Evolutionary conservation across 2,113 vertebrate species (phyloP), one percentile per base, ranked within the genome.

Genomic region (Polyodon spathula): DNA sequence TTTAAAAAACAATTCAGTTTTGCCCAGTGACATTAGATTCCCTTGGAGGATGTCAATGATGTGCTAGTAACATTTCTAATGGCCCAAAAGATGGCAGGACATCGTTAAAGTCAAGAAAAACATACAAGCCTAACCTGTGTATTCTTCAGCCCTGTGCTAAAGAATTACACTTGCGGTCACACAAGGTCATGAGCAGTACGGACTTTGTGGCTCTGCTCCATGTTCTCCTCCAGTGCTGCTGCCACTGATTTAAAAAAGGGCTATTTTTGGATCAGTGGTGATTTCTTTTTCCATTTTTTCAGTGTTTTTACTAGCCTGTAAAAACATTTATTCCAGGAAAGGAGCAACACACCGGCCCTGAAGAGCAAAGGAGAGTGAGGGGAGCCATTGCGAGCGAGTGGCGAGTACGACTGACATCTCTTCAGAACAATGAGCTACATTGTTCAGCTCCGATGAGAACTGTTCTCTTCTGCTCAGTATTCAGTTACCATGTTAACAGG

Each of bases 231-330:
- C 81, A 76, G 79, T 79, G 69, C 70, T 71, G 76, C 70, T 59
- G 54, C 51, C 56, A 50, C 40, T 53, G 57, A n/a, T n/a, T n/a
- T n/a, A 38, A 8, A 27, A 44, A 59, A 54, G 10, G 63, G 54
- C 61, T 63, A 42, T 27, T 77, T 68, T 48, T 61, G 67, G 74
- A 70, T 74, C 66, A 50, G 58, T 39, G 39, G 71, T 73, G 75
- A 76, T 74, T 84, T 80, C 77, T 40, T 37, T 73, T 79, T 70
- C 68, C 71, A 67, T 70, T 82, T 78, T 77, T 73, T 61, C 68
- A 56, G 69, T 88, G 81, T 79, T 89, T 88, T 84, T 74, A 81
- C 81, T 82, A 70, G 79, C 70, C 76, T 84, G 78, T 81, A 82
- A 82, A 90, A 92, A 91, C 76, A 84, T 76, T 76, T 81, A 73